Evolutionary conservation across 1,140 invertebrate genomes (phyloP).

Genomic region (Ips nitidus): DNA sequence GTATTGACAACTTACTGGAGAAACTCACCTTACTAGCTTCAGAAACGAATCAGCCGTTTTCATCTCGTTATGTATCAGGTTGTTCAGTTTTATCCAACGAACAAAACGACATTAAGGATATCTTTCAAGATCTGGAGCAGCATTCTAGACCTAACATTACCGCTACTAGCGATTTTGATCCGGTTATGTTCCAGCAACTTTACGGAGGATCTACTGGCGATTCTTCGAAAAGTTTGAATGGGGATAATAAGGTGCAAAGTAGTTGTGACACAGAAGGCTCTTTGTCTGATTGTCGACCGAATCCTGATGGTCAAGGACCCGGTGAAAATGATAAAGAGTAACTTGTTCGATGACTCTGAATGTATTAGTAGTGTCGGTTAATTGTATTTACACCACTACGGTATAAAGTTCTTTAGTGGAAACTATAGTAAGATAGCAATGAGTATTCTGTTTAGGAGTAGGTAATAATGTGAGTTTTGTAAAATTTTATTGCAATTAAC

Average conservation of each 20-base stretch:
- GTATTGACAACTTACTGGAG: constrained; percentile 46
- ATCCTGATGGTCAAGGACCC: constrained; percentile 43
- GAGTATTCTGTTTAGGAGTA: too few species aligned
- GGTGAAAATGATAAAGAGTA: constrained; percentile 22
- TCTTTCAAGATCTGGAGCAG: constrained; percentile 40
- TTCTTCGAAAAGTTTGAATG: constrained; percentile 3
- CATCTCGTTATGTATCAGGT: constrained; percentile 45
- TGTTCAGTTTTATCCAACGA: constrained; percentile 39
- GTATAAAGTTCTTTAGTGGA: too few species aligned
- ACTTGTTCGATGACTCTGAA: neutral
- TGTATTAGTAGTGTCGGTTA: too few species aligned
- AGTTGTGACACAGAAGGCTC: constrained; percentile 40
- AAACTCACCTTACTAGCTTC: constrained; percentile 44
- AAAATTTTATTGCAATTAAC: constrained; percentile 35
- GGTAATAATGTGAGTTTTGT: neutral
- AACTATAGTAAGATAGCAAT: too few species aligned
- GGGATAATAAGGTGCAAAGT: too few species aligned
- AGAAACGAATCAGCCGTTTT: constrained; percentile 30
- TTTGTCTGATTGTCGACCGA: constrained; percentile 40
- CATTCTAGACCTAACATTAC: constrained; percentile 38
- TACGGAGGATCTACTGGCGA: constrained; percentile 21
- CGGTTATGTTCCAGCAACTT: constrained; percentile 31
- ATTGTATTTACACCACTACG: too few species aligned
- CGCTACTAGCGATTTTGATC: constrained; percentile 28
- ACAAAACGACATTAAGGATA: constrained; percentile 31